Evolutionary conservation across 2,113 vertebrate species (phyloP).

Genomic region (Alectura lathami): DNA sequence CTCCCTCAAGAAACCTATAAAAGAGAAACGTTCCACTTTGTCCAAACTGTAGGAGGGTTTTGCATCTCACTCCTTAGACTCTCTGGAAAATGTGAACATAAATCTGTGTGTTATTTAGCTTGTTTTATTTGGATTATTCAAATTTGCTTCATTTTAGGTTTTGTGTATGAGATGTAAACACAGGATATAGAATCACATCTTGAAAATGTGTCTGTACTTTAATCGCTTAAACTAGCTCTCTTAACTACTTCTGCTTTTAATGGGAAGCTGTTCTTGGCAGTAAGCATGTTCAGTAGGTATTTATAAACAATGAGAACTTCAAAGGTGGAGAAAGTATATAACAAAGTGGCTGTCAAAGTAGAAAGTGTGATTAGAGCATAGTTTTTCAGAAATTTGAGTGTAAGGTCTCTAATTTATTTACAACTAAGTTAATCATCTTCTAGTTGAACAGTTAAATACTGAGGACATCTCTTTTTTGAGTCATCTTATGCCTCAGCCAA

Average conservation of each 20-base stretch:
- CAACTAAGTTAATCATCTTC: not conserved
- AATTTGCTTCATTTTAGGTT: not conserved
- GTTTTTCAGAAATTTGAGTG: not conserved
- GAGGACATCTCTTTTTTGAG: conserved; percentile 29
- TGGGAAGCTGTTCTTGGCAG: not conserved
- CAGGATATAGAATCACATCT: not conserved
- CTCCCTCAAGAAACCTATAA: not conserved
- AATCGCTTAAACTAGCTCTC: not conserved
- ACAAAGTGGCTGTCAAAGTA: not conserved
- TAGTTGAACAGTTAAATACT: conserved; percentile 16
- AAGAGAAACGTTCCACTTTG: not conserved
- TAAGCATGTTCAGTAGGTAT: not conserved
- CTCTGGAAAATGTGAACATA: not conserved
- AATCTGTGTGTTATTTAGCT: not conserved
- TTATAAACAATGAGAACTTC: not conserved
- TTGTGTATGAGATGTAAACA: not conserved
- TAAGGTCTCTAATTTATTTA: conserved; percentile 39
- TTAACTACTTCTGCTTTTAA: not conserved
- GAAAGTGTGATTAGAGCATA: conserved; percentile 5
- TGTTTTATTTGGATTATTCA: not conserved
- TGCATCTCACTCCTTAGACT: not conserved
- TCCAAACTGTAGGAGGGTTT: not conserved
- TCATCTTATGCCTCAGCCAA: not conserved
- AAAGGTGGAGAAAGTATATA: not conserved
- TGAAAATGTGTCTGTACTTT: not conserved